Conservation (phyloP, 1,140 invertebrate genomes). For the Scaptomyza graminum region DNA sequence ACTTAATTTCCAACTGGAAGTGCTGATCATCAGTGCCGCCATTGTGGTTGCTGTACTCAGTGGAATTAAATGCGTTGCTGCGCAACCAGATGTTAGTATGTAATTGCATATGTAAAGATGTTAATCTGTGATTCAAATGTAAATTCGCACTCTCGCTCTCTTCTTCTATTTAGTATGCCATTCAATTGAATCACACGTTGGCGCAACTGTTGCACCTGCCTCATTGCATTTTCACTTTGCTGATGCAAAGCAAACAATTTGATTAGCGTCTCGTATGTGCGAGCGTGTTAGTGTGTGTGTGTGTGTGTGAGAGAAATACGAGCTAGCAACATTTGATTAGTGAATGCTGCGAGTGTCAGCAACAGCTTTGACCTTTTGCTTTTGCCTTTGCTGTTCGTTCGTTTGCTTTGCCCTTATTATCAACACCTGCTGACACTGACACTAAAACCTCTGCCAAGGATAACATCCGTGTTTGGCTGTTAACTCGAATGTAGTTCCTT, state of each 20-base stretch:
- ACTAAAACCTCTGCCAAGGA: conserved; percentile 69
- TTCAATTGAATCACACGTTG: not conserved
- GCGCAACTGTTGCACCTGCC: not conserved
- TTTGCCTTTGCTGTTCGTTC: conserved; percentile 12
- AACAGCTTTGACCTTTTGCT: conserved; percentile 35
- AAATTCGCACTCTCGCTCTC: conserved; percentile 1
- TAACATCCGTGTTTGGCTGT: conserved; percentile 30
- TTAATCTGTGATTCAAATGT: conserved; percentile 1
- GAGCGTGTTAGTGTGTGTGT: not conserved
- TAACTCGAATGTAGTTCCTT: conserved; percentile 2
- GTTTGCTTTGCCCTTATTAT: conserved; percentile 46
- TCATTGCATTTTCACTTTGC: conserved; percentile 2
- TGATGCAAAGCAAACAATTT: conserved; percentile 32
- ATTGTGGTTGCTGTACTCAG: not conserved
- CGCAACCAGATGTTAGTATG: not conserved
- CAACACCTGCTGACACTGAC: conserved; percentile 76
- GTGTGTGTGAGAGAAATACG: conserved; percentile 11
- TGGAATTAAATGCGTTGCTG: conserved; percentile 1
- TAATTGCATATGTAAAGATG: not conserved
- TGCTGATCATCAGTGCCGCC: not conserved
- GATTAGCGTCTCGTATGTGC: conserved; percentile 19
- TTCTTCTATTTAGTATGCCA: not conserved
- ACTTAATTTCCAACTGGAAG: conserved; percentile 7
- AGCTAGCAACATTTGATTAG: conserved; percentile 40
- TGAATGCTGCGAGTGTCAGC: conserved; percentile 44